Evolutionary conservation across 2,113 vertebrate genomes (phyloP), one percentile per base, ranked within the genome.

Genomic region (Aldabrachelys gigantea): DNA sequence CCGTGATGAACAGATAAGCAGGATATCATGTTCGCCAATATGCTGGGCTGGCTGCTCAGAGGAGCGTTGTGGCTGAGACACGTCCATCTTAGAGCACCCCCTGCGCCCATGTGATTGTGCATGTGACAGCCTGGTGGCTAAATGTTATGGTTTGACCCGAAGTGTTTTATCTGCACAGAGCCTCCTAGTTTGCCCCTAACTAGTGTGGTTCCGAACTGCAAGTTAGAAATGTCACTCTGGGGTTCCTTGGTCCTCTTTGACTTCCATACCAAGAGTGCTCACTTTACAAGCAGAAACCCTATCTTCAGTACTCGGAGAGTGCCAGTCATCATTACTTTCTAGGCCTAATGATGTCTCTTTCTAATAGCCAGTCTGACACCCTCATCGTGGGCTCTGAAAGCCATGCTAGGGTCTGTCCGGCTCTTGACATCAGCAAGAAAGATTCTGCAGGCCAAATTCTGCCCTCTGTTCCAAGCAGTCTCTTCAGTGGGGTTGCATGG

Each of bases 391-490:
- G 38, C 44, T 53, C 87, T 69, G 59, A 31, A 82, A 65, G 17
- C 6, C 27, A 44, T 25, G 31, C 10, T 22, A 52, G 31, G 57
- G 57, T 35, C 59, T 25, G 11, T 24, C 59, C 25, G 11, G 49
- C 14, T 85, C 49, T 38, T 21, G 50, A 75, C 22, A 11, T 22
- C 59, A 59, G 5, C 27, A 24, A 47, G 25, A 1, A 25, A 27
- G 85, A 52, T 59, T 31, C 29, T n/a, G 65, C 80, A 44, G 57
- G 31, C 22, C 35, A 10, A 19, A 16, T 35, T 91, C 53, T 88
- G 57, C 65, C 89, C n/a, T 38, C 27, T 0, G 0, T 27, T 12
- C 22, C 49, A 10, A 14, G 14, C 10, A 3, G 53, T 5, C 19
- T 84, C 65, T 75, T 52, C 29, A 41, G 59, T 0, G 0, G 2